These are phyloP conservation scores for Acrocephalus arundinaceus DNA, from an alignment of 2,113 vertebrate species.

Conservation along the genomic window DNA sequence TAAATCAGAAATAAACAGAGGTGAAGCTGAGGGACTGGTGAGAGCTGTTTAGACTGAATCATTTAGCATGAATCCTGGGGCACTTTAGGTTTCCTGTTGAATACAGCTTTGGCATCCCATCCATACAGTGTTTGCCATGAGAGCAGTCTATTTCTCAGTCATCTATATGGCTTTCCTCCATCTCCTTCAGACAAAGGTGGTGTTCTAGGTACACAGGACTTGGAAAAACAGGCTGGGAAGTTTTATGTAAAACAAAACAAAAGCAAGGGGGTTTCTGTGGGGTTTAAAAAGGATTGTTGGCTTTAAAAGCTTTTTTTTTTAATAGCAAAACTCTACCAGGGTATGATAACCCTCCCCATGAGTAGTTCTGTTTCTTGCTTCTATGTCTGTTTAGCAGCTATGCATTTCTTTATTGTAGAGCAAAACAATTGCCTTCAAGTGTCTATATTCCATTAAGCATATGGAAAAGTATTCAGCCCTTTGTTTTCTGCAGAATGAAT, in stretches of 20 bases:
- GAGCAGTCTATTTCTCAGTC: background rate
- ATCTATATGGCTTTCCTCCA: background rate
- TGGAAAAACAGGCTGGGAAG: background rate
- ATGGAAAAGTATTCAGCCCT: constrained; percentile 42
- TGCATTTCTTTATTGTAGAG: background rate
- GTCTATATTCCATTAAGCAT: constrained; percentile 44
- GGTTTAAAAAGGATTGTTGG: background rate
- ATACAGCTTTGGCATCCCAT: background rate
- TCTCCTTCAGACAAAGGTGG: background rate
- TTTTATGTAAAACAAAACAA: background rate
- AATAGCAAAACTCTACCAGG: background rate
- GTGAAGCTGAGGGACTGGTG: background rate
- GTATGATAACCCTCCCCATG: background rate
- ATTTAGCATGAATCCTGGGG: background rate
- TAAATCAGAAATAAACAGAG: constrained; percentile 56
- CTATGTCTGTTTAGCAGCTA: background rate
- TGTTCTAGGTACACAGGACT: background rate
- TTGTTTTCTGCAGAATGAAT: constrained; percentile 48
- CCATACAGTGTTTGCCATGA: background rate
- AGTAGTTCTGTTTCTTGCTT: background rate
- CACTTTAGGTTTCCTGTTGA: background rate
- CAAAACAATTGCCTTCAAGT: constrained; percentile 40
- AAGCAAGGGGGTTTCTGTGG: background rate
- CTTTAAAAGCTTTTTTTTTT: background rate
- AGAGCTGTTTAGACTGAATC: constrained; percentile 14